Evolutionary conservation across 1,140 invertebrate genomes (phyloP), one percentile per base, ranked within the genome.

Genomic region (Drosophila virilis): DNA sequence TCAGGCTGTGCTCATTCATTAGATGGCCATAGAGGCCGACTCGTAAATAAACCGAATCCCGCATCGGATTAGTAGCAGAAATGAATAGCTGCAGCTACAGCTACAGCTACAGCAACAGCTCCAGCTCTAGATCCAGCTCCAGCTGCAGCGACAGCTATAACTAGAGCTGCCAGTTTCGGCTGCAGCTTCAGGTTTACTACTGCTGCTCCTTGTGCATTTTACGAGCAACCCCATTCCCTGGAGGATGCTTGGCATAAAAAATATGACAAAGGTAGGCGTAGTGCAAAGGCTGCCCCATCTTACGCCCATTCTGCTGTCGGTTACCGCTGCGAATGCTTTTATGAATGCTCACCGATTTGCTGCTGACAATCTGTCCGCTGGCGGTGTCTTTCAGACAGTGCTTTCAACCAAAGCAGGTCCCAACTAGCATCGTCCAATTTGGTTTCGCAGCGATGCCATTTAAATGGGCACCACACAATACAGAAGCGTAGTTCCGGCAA

Each of bases 1-100:
- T 58, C 67, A 71, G 58, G 55, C 67, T 64, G 40, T 46, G n/a
- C 59, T 71, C 67, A 71, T 74, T 74, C 72, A 74, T 74, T 74
- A 70, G 54, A 70, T 42, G 40, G 59, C 42, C 65, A 59, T 59
- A 40, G 55, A 59, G 32, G 57, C n/a, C 37, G 51, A 42, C 65
- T 74, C 48, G 71, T 55, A 57, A 57, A 74, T 74, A 61, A 58
- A 57, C 28, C 33, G 42, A 65, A 54, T 54, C 66, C 72, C 72
- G 59, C 72, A 74, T 74, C 51, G 59, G 66, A 74, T 74, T 62
- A 70, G 52, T 74, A 61, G 52, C 40, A 45, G 45, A 33, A 70
- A 74, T 74, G 72, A 74, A 74, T 69, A 70, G 72, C 65, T 40
- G 71, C 54, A 57, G 38, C 8, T 60, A 4, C 55, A 62, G 28